These are phyloP conservation scores for Ifrita kowaldi DNA, from an alignment of 2,113 vertebrate genomes.

Conservation along the genomic window DNA sequence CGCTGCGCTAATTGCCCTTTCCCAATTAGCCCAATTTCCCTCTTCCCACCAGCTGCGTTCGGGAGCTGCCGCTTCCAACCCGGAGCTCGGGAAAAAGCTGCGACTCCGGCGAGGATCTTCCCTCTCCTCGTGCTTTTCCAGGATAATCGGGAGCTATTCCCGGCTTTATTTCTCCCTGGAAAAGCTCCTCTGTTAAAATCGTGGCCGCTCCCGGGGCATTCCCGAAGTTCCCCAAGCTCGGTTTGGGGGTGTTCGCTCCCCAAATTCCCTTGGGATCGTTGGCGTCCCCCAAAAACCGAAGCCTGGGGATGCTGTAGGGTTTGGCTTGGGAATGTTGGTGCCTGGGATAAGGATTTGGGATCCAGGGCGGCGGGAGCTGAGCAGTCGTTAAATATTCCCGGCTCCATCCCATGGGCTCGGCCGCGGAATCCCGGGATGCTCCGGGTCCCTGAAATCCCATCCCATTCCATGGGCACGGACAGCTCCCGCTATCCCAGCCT, in stretches of 20 bases:
- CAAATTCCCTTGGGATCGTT: not conserved
- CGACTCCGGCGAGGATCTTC: not conserved
- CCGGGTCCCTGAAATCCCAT: not conserved
- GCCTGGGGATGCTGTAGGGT: not conserved
- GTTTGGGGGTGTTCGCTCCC: not conserved
- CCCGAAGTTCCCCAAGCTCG: rapidly evolving
- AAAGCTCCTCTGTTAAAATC: not conserved
- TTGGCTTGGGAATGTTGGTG: not conserved
- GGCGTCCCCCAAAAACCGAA: not conserved
- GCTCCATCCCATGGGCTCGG: not conserved
- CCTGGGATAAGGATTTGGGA: not conserved
- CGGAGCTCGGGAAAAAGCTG: not conserved
- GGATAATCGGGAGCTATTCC: not conserved
- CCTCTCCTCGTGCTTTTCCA: not conserved
- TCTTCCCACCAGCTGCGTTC: not conserved
- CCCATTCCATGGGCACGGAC: not conserved
- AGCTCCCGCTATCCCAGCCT: not conserved
- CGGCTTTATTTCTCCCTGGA: rapidly evolving
- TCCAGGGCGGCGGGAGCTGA: not conserved
- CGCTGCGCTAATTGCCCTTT: not conserved
- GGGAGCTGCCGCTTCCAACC: not conserved
- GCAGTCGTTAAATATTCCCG: rapidly evolving
- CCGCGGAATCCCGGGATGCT: not conserved
- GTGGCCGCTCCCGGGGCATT: rapidly evolving
- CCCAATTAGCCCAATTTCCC: constrained; percentile 13